These are phyloP conservation scores for Acleris sparsana DNA, from an alignment of 2,888 invertebrate species.

Conservation along the genomic window DNA sequence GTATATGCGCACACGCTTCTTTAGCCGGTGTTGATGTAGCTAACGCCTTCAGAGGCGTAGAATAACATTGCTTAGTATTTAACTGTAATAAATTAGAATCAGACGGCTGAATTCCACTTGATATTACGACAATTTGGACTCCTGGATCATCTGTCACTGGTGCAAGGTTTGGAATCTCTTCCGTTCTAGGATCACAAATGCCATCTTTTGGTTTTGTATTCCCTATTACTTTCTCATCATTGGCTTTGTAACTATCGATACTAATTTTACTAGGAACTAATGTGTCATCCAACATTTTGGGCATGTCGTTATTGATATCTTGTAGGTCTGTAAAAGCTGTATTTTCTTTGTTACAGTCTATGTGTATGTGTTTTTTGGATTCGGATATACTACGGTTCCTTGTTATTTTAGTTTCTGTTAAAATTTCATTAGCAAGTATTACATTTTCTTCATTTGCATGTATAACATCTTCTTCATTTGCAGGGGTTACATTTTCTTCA, in stretches of 20 bases:
- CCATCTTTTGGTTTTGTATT: not conserved
- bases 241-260: slow-evolving; percentile 3
- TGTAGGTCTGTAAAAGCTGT: slow-evolving; percentile 1
- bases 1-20: slow-evolving; percentile 34
- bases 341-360: slow-evolving; percentile 20
- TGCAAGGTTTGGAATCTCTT: slow-evolving; percentile 21
- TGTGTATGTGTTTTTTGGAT: not conserved
- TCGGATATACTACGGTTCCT: not conserved
- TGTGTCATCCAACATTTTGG: slow-evolving; percentile 15
- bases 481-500: no score
- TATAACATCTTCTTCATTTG: slow-evolving; percentile 4
- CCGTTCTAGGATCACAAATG: not conserved
- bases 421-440: no score
- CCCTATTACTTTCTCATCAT: slow-evolving; percentile 7
- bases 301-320: slow-evolving; percentile 10
- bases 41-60: slow-evolving; percentile 50
- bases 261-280: slow-evolving; percentile 5
- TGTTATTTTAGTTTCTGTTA: not conserved
- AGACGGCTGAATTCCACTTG: slow-evolving; percentile 57
- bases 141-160: slow-evolving; percentile 42
- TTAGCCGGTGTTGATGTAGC: slow-evolving; percentile 74
- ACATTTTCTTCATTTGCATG: no score
- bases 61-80: slow-evolving; percentile 25
- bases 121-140: slow-evolving; percentile 65
- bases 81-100: not conserved